Percentiles rank a stretch among this genome's conserved stretches.
Conservation (phyloP, 2,797 vertebrate species). For the Danionella dracula region DNA sequence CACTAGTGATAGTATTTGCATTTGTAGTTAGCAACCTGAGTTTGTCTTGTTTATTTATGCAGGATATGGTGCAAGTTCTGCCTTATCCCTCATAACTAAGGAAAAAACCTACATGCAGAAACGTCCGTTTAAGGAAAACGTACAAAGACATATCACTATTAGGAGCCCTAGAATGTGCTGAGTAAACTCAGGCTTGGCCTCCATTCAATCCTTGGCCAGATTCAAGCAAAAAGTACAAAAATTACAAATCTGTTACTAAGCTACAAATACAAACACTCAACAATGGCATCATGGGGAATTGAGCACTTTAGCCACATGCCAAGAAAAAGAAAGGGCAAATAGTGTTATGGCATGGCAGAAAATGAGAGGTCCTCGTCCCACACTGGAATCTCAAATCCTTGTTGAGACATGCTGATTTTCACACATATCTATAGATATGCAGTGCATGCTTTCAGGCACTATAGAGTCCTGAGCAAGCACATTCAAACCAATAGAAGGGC, state of each 20-base stretch:
- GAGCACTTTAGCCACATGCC: slow-evolving; percentile 15
- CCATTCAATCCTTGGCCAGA: slow-evolving; percentile 19
- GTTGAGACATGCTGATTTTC: slow-evolving; percentile 32
- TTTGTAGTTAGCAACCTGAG: too few relatives aligned
- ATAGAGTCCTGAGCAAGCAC: slow-evolving; percentile 18
- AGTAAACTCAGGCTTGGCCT: slow-evolving; percentile 22
- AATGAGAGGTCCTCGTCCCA: slow-evolving; percentile 14
- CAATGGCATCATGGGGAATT: slow-evolving; percentile 22
- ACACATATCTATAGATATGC: slow-evolving; percentile 16
- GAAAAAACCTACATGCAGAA: background rate
- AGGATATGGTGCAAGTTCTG: background rate
- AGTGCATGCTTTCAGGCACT: background rate
- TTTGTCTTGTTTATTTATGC: background rate
- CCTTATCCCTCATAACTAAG: background rate
- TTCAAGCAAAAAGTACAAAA: slow-evolving; percentile 16
- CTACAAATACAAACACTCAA: slow-evolving; percentile 33
- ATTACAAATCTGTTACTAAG: slow-evolving; percentile 27
- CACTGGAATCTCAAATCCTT: slow-evolving; percentile 6
- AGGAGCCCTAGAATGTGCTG: slow-evolving; percentile 12
- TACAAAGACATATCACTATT: slow-evolving; percentile 2
- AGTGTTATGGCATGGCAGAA: slow-evolving; percentile 27
- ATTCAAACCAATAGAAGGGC: background rate
- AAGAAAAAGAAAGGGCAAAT: slow-evolving; percentile 34
- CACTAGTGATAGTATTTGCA: too few relatives aligned
- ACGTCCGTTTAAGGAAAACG: background rate